These are phyloP conservation scores for Leptinotarsa rubiginosa DNA, from an alignment of 2,888 invertebrate species.

Conservation along the genomic window DNA sequence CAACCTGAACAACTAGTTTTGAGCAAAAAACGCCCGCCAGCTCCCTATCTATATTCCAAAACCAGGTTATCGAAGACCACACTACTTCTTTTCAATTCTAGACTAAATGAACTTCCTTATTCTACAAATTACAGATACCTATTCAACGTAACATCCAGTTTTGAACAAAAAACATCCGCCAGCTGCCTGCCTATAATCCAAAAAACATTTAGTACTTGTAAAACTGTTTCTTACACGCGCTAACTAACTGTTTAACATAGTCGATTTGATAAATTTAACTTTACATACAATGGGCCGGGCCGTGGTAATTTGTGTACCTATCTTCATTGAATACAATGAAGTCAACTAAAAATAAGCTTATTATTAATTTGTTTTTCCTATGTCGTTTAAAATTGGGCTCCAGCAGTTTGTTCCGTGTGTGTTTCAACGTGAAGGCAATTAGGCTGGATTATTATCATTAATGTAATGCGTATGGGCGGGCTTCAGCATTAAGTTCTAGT, in stretches of 20 bases:
- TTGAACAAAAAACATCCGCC: background rate
- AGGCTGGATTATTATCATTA: conserved; percentile 13
- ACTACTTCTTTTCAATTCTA: no score
- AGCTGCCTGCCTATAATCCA: conserved; percentile 6
- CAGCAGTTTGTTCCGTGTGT: conserved; percentile 15
- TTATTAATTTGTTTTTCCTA: conserved; percentile 40
- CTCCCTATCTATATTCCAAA: background rate
- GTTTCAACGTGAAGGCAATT: conserved; percentile 20
- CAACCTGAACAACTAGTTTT: no score
- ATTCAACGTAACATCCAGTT: background rate
- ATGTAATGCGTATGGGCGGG: conserved; percentile 13
- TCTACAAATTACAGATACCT: no score
- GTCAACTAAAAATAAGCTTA: conserved; percentile 35
- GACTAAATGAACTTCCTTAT: no score
- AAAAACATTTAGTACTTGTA: conserved; percentile 4
- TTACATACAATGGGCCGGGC: conserved; percentile 45
- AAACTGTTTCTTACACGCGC: conserved; percentile 35
- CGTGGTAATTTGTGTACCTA: conserved; percentile 40
- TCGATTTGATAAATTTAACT: conserved; percentile 44
- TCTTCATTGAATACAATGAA: conserved; percentile 47
- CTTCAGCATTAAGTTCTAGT: background rate
- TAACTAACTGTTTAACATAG: conserved; percentile 39
- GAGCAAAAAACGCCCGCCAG: background rate
- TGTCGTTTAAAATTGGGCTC: conserved; percentile 20
- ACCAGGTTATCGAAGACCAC: background rate